These are phyloP conservation scores for Thaumetopoea pityocampa DNA, from an alignment of 1,140 invertebrate species.

Conservation along the genomic window DNA sequence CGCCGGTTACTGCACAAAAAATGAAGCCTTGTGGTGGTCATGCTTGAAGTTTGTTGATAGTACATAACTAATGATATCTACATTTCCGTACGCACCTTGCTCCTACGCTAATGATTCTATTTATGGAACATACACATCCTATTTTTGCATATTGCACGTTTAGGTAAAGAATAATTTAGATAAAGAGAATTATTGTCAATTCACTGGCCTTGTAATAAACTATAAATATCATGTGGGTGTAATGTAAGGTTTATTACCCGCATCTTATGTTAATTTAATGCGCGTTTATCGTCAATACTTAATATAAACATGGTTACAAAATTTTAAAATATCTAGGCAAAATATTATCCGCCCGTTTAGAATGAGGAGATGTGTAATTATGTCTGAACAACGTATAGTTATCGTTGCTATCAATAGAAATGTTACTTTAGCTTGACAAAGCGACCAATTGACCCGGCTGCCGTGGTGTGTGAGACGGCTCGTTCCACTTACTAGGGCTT, in stretches of 20 bases:
- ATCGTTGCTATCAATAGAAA: conserved; percentile 1
- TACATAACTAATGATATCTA: no score
- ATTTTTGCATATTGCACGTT: conserved; percentile 19
- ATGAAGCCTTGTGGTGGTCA: no score
- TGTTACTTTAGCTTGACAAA: conserved; percentile 14
- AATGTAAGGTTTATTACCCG: conserved; percentile 54
- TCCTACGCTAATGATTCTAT: conserved; percentile 11
- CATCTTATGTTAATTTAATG: conserved; percentile 56
- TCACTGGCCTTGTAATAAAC: conserved; percentile 45
- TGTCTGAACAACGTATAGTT: conserved; percentile 19
- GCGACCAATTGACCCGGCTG: conserved; percentile 42
- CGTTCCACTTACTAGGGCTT: conserved; percentile 55
- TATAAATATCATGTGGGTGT: conserved; percentile 45
- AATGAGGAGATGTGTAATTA: conserved; percentile 24
- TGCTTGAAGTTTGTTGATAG: no score
- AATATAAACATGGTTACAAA: conserved; percentile 27
- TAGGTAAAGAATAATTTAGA: conserved; percentile 18
- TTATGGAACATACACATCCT: conserved; percentile 8
- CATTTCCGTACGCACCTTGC: no score
- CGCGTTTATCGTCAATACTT: conserved; percentile 28
- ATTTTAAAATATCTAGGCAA: conserved; percentile 28
- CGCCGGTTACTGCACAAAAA: no score
- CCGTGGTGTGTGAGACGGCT: conserved; percentile 37
- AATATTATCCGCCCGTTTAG: conserved; percentile 16
- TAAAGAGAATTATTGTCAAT: conserved; percentile 22